A percentile compares a stretch with the other conserved stretches of the same genome.
These are phyloP conservation scores for Brachirus orientalis DNA, from an alignment of 2,113 vertebrate species.

Conservation along the genomic window DNA sequence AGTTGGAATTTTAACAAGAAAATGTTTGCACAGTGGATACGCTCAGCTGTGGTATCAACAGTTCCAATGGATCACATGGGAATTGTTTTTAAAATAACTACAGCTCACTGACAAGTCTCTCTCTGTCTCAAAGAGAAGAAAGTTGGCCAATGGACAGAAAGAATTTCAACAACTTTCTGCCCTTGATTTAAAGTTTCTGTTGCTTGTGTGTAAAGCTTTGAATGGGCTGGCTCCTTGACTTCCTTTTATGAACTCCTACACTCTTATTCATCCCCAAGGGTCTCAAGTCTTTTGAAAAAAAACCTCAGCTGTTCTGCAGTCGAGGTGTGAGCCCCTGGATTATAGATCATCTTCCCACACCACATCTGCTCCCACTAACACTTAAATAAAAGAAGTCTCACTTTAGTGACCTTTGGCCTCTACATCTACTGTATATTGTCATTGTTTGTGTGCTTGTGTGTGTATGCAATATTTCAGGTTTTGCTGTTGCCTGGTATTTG, in stretches of 20 bases:
- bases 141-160: too few relatives aligned
- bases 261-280: not conserved
- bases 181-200: not conserved
- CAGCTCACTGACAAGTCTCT: too few relatives aligned
- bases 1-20: too few relatives aligned
- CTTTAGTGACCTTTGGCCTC: not conserved
- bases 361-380: slow-evolving; percentile 5
- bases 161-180: not conserved
- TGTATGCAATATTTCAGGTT: not conserved
- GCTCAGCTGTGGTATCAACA: too few relatives aligned
- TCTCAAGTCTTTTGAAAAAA: slow-evolving; percentile 18
- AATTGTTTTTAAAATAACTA: too few relatives aligned
- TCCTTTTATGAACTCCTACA: slow-evolving; percentile 16
- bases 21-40: too few relatives aligned
- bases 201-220: slow-evolving; percentile 7
- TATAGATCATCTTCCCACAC: not conserved
- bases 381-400: slow-evolving; percentile 9
- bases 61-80: too few relatives aligned
- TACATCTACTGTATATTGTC: not conserved
- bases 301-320: not conserved
- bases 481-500: not conserved
- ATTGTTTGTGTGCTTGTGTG: not conserved
- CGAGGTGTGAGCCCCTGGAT: not conserved
- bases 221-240: not conserved
- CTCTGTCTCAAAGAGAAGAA: too few relatives aligned